These are phyloP conservation scores for Frieseomelitta varia DNA, from an alignment of 1,140 invertebrate species.

Conservation along the genomic window DNA sequence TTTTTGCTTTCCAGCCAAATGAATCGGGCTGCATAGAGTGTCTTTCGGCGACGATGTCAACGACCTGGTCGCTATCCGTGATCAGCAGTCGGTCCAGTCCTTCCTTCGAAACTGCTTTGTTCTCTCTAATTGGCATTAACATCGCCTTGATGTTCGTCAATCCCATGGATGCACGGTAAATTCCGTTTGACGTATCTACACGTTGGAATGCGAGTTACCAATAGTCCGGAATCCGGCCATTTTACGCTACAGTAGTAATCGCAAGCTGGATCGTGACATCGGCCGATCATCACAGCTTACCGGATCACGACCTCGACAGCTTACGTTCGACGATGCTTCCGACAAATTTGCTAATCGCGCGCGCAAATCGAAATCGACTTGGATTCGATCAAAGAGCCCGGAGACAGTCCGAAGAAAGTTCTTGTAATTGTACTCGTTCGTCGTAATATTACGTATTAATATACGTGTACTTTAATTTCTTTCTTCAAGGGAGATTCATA, in stretches of 20 bases:
- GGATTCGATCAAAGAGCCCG: neutral
- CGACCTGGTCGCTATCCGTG: neutral
- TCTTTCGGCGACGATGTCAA: neutral
- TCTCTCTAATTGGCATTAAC: neutral
- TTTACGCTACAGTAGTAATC: slow-evolving; percentile 29
- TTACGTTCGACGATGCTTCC: neutral
- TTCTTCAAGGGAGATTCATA: no score
- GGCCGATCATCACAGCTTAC: neutral
- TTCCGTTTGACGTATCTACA: slow-evolving; percentile 30
- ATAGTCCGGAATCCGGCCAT: slow-evolving; percentile 6
- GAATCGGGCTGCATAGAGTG: neutral
- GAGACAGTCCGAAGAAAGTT: neutral
- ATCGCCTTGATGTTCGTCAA: slow-evolving; percentile 12
- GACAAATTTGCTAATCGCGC: neutral
- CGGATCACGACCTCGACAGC: no score
- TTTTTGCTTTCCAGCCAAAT: neutral
- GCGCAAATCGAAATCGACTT: no score
- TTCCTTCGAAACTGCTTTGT: neutral
- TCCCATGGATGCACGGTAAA: neutral
- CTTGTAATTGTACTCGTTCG: neutral
- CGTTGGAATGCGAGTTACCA: neutral
- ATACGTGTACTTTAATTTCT: no score
- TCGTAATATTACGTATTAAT: no score
- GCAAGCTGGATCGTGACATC: neutral
- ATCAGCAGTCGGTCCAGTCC: no score